These are phyloP conservation scores for Oxyura jamaicensis DNA, from an alignment of 2,113 vertebrate species.

Conservation along the genomic window DNA sequence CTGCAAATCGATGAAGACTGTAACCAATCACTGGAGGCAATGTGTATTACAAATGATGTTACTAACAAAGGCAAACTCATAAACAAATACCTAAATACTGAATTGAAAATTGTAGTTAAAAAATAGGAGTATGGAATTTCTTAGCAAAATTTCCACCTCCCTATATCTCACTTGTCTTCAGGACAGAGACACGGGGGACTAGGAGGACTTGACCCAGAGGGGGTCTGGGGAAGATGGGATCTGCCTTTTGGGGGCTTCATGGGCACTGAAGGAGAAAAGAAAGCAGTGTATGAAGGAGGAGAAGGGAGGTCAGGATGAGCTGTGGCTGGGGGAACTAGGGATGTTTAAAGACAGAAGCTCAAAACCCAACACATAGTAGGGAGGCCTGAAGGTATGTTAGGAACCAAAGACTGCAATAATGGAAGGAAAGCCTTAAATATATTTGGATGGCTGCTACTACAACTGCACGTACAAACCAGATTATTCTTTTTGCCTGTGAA, in stretches of 20 bases:
- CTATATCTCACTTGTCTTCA: neutral
- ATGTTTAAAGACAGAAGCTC: neutral
- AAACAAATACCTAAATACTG: neutral
- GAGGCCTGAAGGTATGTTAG: neutral
- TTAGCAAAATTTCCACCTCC: neutral
- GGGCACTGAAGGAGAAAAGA: neutral
- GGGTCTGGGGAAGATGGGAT: neutral
- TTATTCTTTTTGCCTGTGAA: neutral
- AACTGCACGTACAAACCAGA: neutral
- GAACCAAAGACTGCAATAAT: neutral
- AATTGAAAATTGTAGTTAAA: neutral
- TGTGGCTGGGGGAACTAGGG: neutral
- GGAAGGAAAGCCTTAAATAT: neutral
- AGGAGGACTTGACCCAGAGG: neutral
- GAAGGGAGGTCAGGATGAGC: neutral
- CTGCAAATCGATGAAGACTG: neutral
- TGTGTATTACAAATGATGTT: neutral
- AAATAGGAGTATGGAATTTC: neutral
- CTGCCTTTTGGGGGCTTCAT: neutral
- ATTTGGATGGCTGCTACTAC: neutral
- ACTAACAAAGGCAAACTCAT: rapidly evolving
- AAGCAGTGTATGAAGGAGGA: neutral
- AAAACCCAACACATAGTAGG: neutral
- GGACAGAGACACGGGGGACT: neutral
- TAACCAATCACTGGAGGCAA: neutral